Conservation (phyloP, 23 tunicate species). For the Corella eumyota region DNA sequence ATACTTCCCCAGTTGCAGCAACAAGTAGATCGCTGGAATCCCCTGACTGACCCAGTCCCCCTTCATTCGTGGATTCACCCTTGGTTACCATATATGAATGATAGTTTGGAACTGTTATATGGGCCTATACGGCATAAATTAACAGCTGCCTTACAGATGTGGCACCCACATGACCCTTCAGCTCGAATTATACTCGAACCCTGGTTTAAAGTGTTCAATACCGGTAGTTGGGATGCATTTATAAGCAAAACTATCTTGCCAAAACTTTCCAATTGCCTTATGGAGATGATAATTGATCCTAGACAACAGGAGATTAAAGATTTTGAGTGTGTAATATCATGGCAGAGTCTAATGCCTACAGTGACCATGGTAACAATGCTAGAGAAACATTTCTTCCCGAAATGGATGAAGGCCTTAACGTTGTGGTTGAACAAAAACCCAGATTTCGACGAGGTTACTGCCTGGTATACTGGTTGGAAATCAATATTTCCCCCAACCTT, state of each 20-base stretch:
- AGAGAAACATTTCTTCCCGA: conserved; percentile 82
- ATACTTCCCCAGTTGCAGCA: conserved; percentile 72
- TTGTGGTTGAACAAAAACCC: conserved; percentile 66
- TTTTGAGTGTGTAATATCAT: conserved; percentile 49
- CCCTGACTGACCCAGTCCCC: conserved; percentile 86
- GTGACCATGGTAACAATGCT: conserved; percentile 58
- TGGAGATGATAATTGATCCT: conserved; percentile 83
- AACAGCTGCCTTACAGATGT: conserved; percentile 57
- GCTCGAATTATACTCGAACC: conserved; percentile 89
- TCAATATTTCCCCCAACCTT: conserved; percentile 40
- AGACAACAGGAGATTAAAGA: conserved; percentile 48
- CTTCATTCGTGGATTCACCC: conserved; percentile 98
- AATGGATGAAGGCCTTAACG: conserved; percentile 81
- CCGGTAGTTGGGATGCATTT: conserved; percentile 98
- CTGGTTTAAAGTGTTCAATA: conserved; percentile 80
- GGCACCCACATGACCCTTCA: conserved; percentile 94
- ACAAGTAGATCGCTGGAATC: conserved; percentile 92
- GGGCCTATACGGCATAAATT: conserved; percentile 88
- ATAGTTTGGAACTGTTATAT: conserved; percentile 78
- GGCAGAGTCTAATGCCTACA: conserved; percentile 71
- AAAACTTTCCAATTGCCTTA: conserved; percentile 55
- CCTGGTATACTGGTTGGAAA: conserved; percentile 91
- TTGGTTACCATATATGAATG: conserved; percentile 82
- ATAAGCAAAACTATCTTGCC: conserved; percentile 90
- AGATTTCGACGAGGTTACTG: conserved; percentile 70